Evolutionary conservation across 1,140 invertebrate species (phyloP).

Genomic region (Drosophila ercepeae): DNA sequence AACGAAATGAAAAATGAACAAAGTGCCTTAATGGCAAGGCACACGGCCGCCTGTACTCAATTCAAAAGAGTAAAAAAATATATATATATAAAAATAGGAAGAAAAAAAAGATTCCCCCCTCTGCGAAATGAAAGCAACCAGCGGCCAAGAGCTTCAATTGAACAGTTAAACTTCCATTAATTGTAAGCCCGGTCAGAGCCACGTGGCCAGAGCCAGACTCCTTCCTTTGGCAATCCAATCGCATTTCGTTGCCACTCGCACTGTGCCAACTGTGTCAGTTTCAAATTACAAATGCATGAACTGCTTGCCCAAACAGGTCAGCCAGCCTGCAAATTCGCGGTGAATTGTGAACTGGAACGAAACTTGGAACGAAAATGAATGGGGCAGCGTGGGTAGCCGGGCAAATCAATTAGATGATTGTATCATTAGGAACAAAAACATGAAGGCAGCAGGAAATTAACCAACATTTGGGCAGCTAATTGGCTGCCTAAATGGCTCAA

Average conservation of each 20-base stretch:
- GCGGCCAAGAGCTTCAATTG: conserved; percentile 64
- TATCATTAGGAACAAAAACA: conserved; percentile 72
- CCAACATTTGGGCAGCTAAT: conserved; percentile 80
- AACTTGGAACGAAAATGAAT: background rate
- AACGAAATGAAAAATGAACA: conserved; percentile 82
- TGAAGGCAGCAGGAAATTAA: conserved; percentile 64
- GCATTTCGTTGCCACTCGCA: conserved; percentile 6
- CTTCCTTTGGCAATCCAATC: conserved; percentile 33
- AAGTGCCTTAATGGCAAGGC: conserved; percentile 75
- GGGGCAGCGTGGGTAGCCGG: background rate
- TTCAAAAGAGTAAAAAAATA: conserved; percentile 42
- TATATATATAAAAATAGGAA: conserved; percentile 13
- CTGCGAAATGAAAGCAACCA: conserved; percentile 13
- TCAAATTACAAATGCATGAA: conserved; percentile 79
- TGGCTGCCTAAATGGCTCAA: conserved; percentile 75
- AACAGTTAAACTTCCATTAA: conserved; percentile 84
- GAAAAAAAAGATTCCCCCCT: background rate
- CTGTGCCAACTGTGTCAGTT: conserved; percentile 71
- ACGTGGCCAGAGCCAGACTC: conserved; percentile 29
- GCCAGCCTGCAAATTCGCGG: conserved; percentile 64
- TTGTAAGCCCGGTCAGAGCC: conserved; percentile 63
- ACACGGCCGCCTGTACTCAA: conserved; percentile 66
- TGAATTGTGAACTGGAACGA: conserved; percentile 40
- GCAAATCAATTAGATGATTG: conserved; percentile 78
- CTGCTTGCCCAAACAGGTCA: conserved; percentile 75